phyloP scores from a whole-genome alignment of 2,113 vertebrate genomes.

The Phalacrocorax aristotelis region DNA sequence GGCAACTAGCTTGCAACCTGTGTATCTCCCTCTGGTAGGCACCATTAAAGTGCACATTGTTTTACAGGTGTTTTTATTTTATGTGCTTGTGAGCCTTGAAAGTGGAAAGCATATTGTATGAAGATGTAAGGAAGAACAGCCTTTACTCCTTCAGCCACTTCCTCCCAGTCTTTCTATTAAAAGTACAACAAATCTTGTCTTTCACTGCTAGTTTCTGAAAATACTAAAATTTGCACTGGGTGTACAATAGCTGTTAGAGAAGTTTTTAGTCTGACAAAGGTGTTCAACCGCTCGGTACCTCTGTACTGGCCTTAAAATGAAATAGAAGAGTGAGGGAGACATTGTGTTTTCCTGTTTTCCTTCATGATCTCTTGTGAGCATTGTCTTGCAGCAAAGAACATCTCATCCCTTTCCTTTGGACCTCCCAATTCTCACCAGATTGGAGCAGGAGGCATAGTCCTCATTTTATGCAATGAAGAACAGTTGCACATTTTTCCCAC shows the following conservation, averaged over 20 bases:
- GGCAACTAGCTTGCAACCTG: not conserved
- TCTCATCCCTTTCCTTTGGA: not conserved
- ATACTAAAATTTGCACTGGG: not conserved
- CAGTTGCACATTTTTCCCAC: not conserved
- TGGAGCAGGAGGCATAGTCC: not conserved
- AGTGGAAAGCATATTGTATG: not conserved
- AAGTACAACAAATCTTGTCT: not conserved
- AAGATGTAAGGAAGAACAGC: not conserved
- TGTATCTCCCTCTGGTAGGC: not conserved
- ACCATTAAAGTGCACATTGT: not conserved
- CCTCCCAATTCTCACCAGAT: not conserved
- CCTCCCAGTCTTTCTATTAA: not conserved
- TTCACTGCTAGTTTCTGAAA: not conserved
- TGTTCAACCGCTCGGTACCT: not conserved
- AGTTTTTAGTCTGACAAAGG: not conserved
- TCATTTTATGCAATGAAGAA: not conserved
- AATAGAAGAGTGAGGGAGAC: not conserved
- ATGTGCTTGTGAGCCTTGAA: not conserved
- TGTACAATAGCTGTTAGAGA: not conserved
- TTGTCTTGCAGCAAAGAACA: not conserved
- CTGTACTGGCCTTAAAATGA: not conserved
- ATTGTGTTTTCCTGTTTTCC: not conserved
- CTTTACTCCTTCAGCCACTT: not conserved
- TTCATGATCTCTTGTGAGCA: not conserved
- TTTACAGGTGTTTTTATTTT: conserved; percentile 4